Evolutionary conservation across 2,888 invertebrate species (phyloP), one percentile per base, ranked within the genome.

Genomic region (Melipona bicolor): DNA sequence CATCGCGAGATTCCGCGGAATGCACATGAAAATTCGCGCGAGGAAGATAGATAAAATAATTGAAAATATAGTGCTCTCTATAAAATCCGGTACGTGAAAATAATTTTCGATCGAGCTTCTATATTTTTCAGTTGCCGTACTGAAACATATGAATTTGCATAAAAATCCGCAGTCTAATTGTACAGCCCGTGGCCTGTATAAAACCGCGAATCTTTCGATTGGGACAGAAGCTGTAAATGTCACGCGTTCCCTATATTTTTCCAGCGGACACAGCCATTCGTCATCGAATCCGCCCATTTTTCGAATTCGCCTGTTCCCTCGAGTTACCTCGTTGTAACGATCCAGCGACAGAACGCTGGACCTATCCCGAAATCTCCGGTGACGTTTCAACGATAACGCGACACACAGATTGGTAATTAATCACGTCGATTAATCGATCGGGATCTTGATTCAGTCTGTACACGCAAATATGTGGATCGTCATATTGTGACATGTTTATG

Each of bases 371-470:
- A 65, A 32, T 64, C 21, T 5, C 15, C 61, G 32, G 24, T 77
- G 52, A 74, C 52, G 24, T 52, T 3, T 13, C 13, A 3, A 52
- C 70, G 71, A 77, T 70, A 73, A 52, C 79, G 59, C 72, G 74
- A 4, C 11, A 32, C 61, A 70, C 59, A 61, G 71, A 75, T 65
- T 32, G 77, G 73, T 64, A 79, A 84, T 85, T 85, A 77, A 84
- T 81, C 84, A 68, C 27, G 24, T 27, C 68, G 81, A 75, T 84
- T 68, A 64, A 81, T 84, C 81, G 77, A 84, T 86, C 74, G 81
- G 43, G 67, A 76, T 77, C 74, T 72, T 56, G 72, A 79, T 79
- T 79, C 77, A 62, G 68, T 79, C 70, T 24, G 72, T 27, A n/a
- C 32, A n/a, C 68, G 71, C 43, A 68, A 59, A 52, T 43, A 54